phyloP scores from a whole-genome alignment of 2,113 vertebrate species.

The Hemibagrus wyckioides region DNA sequence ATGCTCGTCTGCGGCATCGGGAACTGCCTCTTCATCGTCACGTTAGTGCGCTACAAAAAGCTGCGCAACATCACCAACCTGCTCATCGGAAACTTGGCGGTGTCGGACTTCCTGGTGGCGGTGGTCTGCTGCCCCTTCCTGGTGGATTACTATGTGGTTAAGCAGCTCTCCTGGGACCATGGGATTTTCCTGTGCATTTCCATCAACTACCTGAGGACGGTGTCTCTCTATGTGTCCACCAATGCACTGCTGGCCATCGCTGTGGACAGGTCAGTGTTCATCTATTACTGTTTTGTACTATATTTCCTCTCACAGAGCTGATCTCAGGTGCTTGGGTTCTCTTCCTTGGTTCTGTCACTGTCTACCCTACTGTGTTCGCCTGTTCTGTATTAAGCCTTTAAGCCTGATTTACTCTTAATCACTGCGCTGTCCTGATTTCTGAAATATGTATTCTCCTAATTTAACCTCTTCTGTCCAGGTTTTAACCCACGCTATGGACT shows the following conservation, averaged over 20 bases:
- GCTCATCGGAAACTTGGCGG: slow-evolving; percentile 93
- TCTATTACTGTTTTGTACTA: background rate
- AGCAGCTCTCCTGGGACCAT: slow-evolving; percentile 91
- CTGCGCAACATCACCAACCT: slow-evolving; percentile 94
- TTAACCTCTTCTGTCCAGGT: background rate
- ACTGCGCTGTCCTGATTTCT: background rate
- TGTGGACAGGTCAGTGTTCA: slow-evolving; percentile 84
- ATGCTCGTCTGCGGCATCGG: slow-evolving; percentile 59
- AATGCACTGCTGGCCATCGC: slow-evolving; percentile 95
- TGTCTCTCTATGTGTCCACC: slow-evolving; percentile 94
- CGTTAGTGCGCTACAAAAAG: slow-evolving; percentile 88
- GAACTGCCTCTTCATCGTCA: slow-evolving; percentile 78
- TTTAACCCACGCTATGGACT: too few relatives aligned
- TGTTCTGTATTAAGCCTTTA: background rate
- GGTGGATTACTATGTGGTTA: slow-evolving; percentile 96
- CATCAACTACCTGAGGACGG: slow-evolving; percentile 88
- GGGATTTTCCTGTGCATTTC: slow-evolving; percentile 88
- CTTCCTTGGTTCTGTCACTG: background rate
- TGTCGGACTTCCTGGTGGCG: slow-evolving; percentile 94
- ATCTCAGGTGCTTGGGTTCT: background rate
- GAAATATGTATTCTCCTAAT: background rate
- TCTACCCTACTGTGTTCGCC: background rate
- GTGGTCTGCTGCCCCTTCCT: slow-evolving; percentile 95
- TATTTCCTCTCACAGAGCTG: background rate
- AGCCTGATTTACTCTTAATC: background rate